Evolutionary conservation across 2,113 vertebrate genomes (phyloP).

Genomic region (Amphilophus citrinellus): DNA sequence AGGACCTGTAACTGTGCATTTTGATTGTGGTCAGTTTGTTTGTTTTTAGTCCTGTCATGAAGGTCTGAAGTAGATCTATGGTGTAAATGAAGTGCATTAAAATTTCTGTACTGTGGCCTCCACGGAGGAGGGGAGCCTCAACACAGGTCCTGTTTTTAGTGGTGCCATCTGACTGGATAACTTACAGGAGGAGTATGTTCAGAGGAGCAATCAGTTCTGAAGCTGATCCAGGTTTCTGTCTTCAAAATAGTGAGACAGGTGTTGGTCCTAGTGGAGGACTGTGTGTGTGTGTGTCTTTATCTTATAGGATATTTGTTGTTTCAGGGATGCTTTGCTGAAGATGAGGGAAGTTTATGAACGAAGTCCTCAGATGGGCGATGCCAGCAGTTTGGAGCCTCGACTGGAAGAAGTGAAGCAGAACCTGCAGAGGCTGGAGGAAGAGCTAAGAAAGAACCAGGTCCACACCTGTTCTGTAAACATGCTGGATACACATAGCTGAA

Average conservation of each 20-base stretch:
- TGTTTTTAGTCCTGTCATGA: too few species aligned
- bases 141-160: neutral
- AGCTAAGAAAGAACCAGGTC: conserved; percentile 92
- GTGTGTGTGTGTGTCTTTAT: neutral
- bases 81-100: too few species aligned
- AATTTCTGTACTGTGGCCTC: too few species aligned
- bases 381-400: conserved; percentile 88
- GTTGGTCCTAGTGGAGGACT: neutral
- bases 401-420: conserved; percentile 89
- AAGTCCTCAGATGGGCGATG: conserved; percentile 95
- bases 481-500: neutral
- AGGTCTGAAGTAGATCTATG: too few species aligned
- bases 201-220: neutral
- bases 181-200: neutral
- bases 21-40: too few species aligned
- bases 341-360: conserved; percentile 94
- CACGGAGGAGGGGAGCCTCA: neutral
- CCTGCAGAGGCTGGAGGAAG: conserved; percentile 88
- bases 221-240: neutral
- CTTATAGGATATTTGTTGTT: neutral
- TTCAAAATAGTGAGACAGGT: neutral
- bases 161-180: neutral
- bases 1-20: too few species aligned
- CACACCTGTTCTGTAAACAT: neutral
- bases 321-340: conserved; percentile 93